Evolutionary conservation across 1,140 invertebrate genomes (phyloP), one percentile per base, ranked within the genome.

Genomic region (Drosophila seguyi): DNA sequence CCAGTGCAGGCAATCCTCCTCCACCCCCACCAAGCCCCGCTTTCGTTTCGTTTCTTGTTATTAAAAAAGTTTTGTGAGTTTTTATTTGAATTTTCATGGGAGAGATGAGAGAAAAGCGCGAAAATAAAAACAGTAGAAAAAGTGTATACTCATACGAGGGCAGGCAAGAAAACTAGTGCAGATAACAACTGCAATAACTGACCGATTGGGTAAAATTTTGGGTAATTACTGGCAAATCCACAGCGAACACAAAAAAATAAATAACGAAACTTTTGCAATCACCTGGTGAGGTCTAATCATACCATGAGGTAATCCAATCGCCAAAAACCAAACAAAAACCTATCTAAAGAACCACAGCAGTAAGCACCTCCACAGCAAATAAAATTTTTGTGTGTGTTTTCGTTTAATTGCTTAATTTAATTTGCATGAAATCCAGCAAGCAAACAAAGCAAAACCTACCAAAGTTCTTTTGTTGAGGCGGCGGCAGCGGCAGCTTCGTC

Each of bases 391-490:
- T 71, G 63, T 61, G 53, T 41, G 50, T 72, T 69, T 55, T 73
- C 69, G 58, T 69, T 71, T 88, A 88, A 88, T 88, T 88, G 81
- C 85, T 85, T 88, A 90, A 88, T 85, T 90, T 56, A 72, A 90
- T 88, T 88, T 88, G 86, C 85, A 88, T 88, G 74, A 75, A 85
- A 82, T 72, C 53, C 48, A 47, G 69, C 59, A 72, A 77, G 81
- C 67, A 44, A 56, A 53, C 18, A 53, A 63, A 65, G 67, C 45
- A 45, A 77, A 90, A 90, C 85, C 25, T 90, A 88, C 84, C 85
- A 76, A 69, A 85, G 85, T 88, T 90, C 81, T 88, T 85, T 88
- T 88, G 81, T 90, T 90, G 81, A 81, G 73, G 62, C 77, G 44
- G 31, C 31, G 63, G 41, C 50, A 34, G 34, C 34, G 18, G 31